Percentiles rank a stretch among this genome's conserved stretches.
phyloP scores from a whole-genome alignment of 2,888 invertebrate species.

The Hymenopus coronatus region DNA sequence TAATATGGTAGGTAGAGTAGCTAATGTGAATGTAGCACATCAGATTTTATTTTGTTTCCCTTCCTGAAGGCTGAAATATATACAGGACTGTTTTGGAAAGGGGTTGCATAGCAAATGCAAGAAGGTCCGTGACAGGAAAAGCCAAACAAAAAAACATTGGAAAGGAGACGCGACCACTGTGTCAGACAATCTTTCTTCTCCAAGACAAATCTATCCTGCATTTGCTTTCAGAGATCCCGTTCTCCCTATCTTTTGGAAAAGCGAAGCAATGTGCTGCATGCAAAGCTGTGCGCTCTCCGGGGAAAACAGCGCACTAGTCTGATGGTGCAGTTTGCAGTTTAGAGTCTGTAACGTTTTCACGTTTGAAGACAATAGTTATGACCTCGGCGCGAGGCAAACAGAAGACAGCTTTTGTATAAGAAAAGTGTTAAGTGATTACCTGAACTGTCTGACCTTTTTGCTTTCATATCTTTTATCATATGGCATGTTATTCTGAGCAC shows the following conservation, averaged over 20 bases:
- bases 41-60: background rate
- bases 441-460: too few relatives aligned
- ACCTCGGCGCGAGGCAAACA: too few relatives aligned
- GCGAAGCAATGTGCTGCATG: too few relatives aligned
- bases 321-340: background rate
- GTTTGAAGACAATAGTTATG: background rate
- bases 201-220: background rate
- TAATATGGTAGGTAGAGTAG: too few relatives aligned
- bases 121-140: background rate
- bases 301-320: background rate
- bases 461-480: too few relatives aligned
- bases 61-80: background rate
- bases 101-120: background rate
- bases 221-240: background rate
- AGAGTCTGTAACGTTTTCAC: background rate
- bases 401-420: too few relatives aligned
- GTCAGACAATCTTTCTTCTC: background rate
- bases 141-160: background rate
- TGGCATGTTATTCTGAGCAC: too few relatives aligned
- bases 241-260: background rate
- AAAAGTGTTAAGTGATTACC: too few relatives aligned
- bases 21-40: too few relatives aligned
- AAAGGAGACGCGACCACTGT: background rate
- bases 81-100: background rate
- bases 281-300: background rate